phyloP scores from a whole-genome alignment of 2,113 vertebrate genomes.

The Catagonus wagneri region DNA sequence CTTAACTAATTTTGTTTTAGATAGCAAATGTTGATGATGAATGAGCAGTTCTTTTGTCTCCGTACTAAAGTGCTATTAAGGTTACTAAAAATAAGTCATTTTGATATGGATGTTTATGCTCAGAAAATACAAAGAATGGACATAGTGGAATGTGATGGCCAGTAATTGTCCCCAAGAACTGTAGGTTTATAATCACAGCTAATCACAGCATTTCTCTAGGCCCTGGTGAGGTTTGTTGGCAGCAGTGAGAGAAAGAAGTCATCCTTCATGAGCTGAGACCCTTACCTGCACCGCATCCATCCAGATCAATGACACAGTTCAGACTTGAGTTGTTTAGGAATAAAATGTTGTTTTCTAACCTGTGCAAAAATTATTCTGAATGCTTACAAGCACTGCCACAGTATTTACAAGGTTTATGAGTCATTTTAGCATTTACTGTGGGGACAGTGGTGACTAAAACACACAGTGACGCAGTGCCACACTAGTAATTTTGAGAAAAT shows the following conservation, averaged over 20 bases:
- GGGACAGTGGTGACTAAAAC: neutral
- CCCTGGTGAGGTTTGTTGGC: neutral
- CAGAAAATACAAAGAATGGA: neutral
- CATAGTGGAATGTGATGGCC: neutral
- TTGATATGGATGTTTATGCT: neutral
- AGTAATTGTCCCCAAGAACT: neutral
- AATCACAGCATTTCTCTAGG: neutral
- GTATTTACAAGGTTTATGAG: slow-evolving; percentile 70
- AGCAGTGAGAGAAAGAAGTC: neutral
- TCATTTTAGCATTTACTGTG: slow-evolving; percentile 63
- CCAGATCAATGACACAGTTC: neutral
- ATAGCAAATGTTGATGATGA: neutral
- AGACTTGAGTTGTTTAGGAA: slow-evolving; percentile 4
- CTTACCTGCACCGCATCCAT: neutral
- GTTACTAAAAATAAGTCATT: neutral
- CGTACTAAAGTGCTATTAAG: neutral
- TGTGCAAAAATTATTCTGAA: slow-evolving; percentile 37
- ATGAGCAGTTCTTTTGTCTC: neutral
- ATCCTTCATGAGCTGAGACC: neutral
- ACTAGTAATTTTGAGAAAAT: slow-evolving; percentile 26
- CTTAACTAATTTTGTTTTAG: neutral
- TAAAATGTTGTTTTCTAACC: slow-evolving; percentile 63
- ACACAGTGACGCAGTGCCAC: slow-evolving; percentile 1
- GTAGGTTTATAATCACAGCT: rapidly evolving
- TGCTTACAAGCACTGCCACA: slow-evolving; percentile 7